These are phyloP conservation scores for Lycophotia porphyrea DNA, from an alignment of 2,888 invertebrate species.

Conservation along the genomic window DNA sequence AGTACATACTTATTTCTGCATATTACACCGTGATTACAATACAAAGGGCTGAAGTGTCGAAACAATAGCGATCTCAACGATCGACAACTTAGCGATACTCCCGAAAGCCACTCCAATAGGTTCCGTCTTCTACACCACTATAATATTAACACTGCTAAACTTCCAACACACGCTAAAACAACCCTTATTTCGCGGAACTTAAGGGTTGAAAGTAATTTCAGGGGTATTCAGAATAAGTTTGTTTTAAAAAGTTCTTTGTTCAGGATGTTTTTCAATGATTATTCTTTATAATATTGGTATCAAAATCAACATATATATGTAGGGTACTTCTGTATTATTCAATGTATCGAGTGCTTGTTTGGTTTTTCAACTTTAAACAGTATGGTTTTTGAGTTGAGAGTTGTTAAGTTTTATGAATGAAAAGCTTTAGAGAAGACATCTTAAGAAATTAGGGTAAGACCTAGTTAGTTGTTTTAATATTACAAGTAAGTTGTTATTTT, in stretches of 20 bases:
- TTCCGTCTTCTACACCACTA: conserved; percentile 66
- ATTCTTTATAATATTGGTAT: conserved; percentile 71
- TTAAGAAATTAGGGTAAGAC: background rate
- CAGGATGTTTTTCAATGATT: conserved; percentile 75
- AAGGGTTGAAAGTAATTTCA: conserved; percentile 40
- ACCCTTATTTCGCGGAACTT: conserved; percentile 20
- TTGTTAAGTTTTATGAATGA: conserved; percentile 9
- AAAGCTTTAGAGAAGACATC: background rate
- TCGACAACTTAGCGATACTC: conserved; percentile 75
- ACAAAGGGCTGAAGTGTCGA: conserved; percentile 77
- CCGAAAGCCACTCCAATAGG: conserved; percentile 77
- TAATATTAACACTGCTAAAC: conserved; percentile 18
- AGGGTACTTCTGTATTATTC: conserved; percentile 46
- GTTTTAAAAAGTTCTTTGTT: conserved; percentile 72
- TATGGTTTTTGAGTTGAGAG: conserved; percentile 40
- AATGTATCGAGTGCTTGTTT: conserved; percentile 47
- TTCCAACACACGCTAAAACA: conserved; percentile 31
- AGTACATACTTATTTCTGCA: conserved; percentile 53
- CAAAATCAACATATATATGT: conserved; percentile 55
- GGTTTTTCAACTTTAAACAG: conserved; percentile 13
- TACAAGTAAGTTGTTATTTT: background rate
- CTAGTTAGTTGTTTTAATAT: background rate
- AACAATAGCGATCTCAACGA: conserved; percentile 80
- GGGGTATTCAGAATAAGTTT: conserved; percentile 36
- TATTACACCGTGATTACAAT: conserved; percentile 67